Percentiles rank a stretch among this genome's conserved stretches.
Evolutionary conservation across 2,888 invertebrate genomes (phyloP).

Genomic region (Lithophane semibrunnea): DNA sequence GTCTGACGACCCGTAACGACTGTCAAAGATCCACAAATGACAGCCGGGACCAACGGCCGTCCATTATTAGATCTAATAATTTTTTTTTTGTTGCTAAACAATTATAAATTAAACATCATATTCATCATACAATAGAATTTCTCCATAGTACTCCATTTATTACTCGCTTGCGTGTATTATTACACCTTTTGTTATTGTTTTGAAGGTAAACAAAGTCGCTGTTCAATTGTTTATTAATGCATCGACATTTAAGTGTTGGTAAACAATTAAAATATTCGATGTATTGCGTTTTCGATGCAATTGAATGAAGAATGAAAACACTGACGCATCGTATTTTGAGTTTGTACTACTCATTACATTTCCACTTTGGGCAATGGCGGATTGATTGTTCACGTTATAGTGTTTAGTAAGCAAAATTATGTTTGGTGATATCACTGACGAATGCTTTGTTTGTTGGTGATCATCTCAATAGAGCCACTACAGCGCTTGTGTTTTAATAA

Average conservation of each 20-base stretch:
- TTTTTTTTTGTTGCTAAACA: background rate
- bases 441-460: background rate
- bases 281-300: conserved; percentile 41
- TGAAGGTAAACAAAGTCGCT: conserved; percentile 55
- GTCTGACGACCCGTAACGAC: too few relatives aligned
- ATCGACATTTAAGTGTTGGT: conserved; percentile 53
- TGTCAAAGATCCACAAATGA: too few relatives aligned
- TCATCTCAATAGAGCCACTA: background rate
- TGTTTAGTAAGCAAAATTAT: conserved; percentile 7
- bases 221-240: conserved; percentile 53
- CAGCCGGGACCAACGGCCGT: background rate
- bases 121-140: background rate
- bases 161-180: background rate
- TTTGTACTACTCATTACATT: background rate
- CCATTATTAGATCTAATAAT: background rate
- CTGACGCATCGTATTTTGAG: conserved; percentile 22
- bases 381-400: conserved; percentile 4
- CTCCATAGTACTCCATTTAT: background rate
- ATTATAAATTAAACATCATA: background rate
- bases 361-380: background rate
- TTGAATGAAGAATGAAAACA: conserved; percentile 52
- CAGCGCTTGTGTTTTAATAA: background rate
- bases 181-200: conserved; percentile 55
- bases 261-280: conserved; percentile 63
- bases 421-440: conserved; percentile 1